These are phyloP conservation scores for Saimiri boliviensis DNA, from an alignment of 2,113 vertebrate genomes.

Conservation along the genomic window DNA sequence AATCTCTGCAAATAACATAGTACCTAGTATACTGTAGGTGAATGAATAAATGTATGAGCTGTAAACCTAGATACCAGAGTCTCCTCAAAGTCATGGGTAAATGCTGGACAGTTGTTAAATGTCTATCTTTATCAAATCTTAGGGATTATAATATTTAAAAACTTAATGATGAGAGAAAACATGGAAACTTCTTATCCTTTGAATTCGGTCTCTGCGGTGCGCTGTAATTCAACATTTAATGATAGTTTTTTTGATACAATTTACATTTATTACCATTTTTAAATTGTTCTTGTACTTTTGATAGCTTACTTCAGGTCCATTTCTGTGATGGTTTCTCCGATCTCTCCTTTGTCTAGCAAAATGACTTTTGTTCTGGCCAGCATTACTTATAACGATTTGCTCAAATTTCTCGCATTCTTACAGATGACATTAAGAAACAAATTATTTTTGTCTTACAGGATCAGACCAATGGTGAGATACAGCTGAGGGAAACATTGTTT, in stretches of 20 bases:
- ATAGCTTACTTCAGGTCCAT: neutral
- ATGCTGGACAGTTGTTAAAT: neutral
- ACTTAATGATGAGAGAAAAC: neutral
- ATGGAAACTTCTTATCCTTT: neutral
- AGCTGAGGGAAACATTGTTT: neutral
- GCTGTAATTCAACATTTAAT: neutral
- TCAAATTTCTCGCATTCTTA: conserved; percentile 39
- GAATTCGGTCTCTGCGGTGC: neutral
- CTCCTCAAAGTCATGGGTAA: neutral
- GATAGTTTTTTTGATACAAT: neutral
- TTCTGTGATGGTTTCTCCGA: conserved; percentile 38
- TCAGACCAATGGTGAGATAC: neutral
- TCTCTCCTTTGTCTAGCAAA: conserved; percentile 33
- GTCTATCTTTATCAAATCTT: neutral
- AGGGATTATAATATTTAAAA: conserved; percentile 3
- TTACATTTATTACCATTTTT: conserved; percentile 32
- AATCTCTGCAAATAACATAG: neutral
- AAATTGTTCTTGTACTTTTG: neutral
- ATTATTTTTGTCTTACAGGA: neutral
- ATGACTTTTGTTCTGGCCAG: neutral
- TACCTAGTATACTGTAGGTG: too few species aligned
- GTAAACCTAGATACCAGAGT: neutral
- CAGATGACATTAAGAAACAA: neutral
- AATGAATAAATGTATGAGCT: neutral
- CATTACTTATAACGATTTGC: neutral